A percentile compares a stretch with the other conserved stretches of the same genome.
phyloP scores from a whole-genome alignment of 1,140 invertebrate genomes.

The Drosophila persimilis region DNA sequence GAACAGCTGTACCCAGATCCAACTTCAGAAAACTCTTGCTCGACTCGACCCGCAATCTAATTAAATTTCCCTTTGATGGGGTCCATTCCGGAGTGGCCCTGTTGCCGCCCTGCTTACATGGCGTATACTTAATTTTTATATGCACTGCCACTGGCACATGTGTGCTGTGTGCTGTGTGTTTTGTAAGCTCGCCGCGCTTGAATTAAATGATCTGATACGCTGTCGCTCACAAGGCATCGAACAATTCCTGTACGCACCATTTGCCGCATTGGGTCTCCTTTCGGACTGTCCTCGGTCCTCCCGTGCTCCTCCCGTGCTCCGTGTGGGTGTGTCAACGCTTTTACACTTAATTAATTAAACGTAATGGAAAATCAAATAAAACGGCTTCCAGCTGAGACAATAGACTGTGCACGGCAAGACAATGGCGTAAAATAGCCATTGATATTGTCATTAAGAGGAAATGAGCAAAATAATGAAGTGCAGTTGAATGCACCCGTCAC shows the following conservation, averaged over 20 bases:
- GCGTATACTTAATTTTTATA: slow-evolving; percentile 48
- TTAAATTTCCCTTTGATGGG: too few species aligned
- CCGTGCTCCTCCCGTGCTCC: slow-evolving; percentile 1
- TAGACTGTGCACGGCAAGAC: slow-evolving; percentile 59
- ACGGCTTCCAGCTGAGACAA: slow-evolving; percentile 67
- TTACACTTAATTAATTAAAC: slow-evolving; percentile 79
- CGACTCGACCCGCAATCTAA: too few species aligned
- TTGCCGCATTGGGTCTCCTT: slow-evolving; percentile 30
- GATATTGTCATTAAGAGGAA: slow-evolving; percentile 78
- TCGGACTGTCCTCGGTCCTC: too few species aligned
- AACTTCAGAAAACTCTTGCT: too few species aligned
- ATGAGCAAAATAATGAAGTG: slow-evolving; percentile 78
- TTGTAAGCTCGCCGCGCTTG: slow-evolving; percentile 20
- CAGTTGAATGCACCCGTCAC: slow-evolving; percentile 40
- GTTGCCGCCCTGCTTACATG: slow-evolving; percentile 17
- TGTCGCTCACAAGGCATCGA: slow-evolving; percentile 59
- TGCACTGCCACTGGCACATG: background rate
- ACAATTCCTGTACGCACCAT: slow-evolving; percentile 65
- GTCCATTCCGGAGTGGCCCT: background rate
- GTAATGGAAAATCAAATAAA: slow-evolving; percentile 79
- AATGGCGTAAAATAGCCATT: slow-evolving; percentile 74
- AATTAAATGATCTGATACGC: slow-evolving; percentile 37
- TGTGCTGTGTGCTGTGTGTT: background rate
- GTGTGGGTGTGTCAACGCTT: slow-evolving; percentile 56
- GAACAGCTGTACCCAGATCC: too few species aligned